Evolutionary conservation across 53 echinoderm and acorn worm genomes (phyloP).

Genomic region (Apostichopus leukothele): DNA sequence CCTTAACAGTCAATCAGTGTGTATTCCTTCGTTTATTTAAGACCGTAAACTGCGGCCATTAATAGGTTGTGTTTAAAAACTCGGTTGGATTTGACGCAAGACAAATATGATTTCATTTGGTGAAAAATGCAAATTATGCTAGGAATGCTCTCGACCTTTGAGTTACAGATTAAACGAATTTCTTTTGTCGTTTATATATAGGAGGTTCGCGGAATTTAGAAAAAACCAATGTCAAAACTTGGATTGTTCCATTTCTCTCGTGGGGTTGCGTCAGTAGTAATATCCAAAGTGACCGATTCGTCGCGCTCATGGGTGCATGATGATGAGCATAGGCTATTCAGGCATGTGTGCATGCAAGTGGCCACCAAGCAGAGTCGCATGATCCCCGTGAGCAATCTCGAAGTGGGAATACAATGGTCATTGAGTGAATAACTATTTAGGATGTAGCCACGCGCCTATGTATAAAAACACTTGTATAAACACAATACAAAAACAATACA

Average conservation of each 20-base stretch:
- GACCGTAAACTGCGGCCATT: constrained; percentile 17
- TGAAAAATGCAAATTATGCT: constrained; percentile 39
- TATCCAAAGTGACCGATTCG: too few relatives aligned
- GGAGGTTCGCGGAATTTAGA: not conserved
- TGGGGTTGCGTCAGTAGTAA: too few relatives aligned
- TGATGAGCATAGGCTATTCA: too few relatives aligned
- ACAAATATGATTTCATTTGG: constrained; percentile 34
- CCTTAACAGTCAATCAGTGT: not conserved
- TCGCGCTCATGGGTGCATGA: too few relatives aligned
- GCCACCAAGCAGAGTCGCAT: too few relatives aligned
- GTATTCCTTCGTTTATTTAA: constrained; percentile 24
- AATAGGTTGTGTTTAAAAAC: not conserved
- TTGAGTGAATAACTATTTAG: too few relatives aligned
- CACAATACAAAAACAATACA: too few relatives aligned
- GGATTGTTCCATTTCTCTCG: not conserved
- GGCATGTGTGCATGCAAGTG: too few relatives aligned
- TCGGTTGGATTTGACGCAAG: constrained; percentile 35
- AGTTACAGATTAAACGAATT: not conserved
- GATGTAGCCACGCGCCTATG: too few relatives aligned
- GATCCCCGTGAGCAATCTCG: too few relatives aligned
- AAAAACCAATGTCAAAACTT: not conserved
- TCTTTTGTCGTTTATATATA: not conserved
- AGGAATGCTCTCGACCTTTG: constrained; percentile 39
- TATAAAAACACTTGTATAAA: too few relatives aligned
- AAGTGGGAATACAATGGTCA: too few relatives aligned